Percentiles rank a stretch among this genome's conserved stretches.
Conservation (phyloP, 2,797 vertebrate species). For the Tamandua tetradactyla region DNA sequence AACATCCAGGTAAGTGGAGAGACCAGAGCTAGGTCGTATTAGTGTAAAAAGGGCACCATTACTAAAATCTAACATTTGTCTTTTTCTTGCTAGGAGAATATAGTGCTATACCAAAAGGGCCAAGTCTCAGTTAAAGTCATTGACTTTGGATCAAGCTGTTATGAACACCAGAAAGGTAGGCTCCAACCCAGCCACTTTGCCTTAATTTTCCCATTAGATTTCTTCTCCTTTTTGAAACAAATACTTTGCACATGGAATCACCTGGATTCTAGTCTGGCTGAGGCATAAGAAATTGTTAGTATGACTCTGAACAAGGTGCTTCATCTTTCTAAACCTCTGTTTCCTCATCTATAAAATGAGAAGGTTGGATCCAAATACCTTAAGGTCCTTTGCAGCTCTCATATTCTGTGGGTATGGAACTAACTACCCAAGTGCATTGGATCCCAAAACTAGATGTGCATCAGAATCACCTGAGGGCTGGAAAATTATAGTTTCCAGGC, state of each 20-base stretch:
- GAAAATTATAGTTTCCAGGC: not conserved
- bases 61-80: not conserved
- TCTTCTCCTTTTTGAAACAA: not conserved
- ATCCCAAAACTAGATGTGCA: not conserved
- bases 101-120: constrained; percentile 92
- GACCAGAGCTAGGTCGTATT: no score
- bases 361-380: not conserved
- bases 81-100: constrained; percentile 91
- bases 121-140: constrained; percentile 96
- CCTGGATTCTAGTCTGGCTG: not conserved
- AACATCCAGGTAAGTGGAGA: not conserved
- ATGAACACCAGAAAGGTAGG: constrained; percentile 94
- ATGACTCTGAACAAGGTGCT: not conserved
- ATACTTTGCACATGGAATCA: not conserved
- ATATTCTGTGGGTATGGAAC: not conserved
- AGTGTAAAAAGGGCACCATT: not conserved
- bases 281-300: not conserved
- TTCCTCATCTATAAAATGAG: not conserved
- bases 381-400: not conserved
- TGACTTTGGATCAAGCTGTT: constrained; percentile 97
- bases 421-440: not conserved
- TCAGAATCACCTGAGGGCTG: not conserved
- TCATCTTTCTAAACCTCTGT: not conserved
- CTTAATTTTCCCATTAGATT: not conserved
- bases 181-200: not conserved